phyloP scores from a whole-genome alignment of 2,888 invertebrate genomes.

The Cosmia trapezina region DNA sequence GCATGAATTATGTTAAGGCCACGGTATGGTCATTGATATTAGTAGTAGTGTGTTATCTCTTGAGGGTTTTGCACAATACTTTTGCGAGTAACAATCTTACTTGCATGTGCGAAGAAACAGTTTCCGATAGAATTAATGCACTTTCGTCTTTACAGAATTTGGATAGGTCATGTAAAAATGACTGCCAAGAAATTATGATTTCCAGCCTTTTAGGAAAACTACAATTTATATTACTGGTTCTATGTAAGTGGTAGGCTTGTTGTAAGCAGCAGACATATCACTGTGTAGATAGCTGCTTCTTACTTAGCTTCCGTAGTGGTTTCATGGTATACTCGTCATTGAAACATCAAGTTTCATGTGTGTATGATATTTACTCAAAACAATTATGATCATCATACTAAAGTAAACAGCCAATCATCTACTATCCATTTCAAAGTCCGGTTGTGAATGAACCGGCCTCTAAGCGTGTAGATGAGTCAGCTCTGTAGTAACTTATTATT shows the following conservation, averaged over 20 bases:
- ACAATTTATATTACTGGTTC: too few species aligned
- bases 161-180: not conserved
- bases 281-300: not conserved
- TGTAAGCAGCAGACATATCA: too few species aligned
- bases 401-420: constrained; percentile 29
- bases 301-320: not conserved
- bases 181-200: not conserved
- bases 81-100: not conserved
- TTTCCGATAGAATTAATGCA: not conserved
- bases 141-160: not conserved
- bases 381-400: constrained; percentile 19
- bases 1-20: constrained; percentile 57
- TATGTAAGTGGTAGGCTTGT: too few species aligned
- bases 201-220: not conserved
- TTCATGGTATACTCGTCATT: not conserved
- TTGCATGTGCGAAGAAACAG: not conserved
- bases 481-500: constrained; percentile 56
- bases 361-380: not conserved
- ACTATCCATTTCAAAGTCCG: constrained; percentile 53
- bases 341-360: not conserved
- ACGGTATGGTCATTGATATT: constrained; percentile 33
- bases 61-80: not conserved
- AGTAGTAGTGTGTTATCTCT: constrained; percentile 4
- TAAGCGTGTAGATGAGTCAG: constrained; percentile 61
- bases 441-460: constrained; percentile 53